phyloP scores from a whole-genome alignment of 2,888 invertebrate species.

The Spicauda simplicius region DNA sequence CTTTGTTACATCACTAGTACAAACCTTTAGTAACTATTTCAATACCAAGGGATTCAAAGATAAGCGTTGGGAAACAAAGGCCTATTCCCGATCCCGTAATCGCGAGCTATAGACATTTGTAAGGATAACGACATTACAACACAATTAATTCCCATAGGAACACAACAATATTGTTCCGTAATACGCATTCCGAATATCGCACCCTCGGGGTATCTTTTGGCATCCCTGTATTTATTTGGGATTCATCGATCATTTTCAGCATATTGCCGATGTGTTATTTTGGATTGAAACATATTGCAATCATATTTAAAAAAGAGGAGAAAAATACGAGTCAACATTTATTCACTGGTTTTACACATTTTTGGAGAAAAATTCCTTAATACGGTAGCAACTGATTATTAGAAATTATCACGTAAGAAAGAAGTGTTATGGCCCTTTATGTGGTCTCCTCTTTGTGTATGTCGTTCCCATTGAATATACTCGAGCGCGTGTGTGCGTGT shows the following conservation, averaged over 20 bases:
- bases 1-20: no score
- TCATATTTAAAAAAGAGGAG: no score
- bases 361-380: no score
- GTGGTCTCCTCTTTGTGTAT: no score
- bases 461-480: no score
- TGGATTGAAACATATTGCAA: background rate
- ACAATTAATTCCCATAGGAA: conserved; percentile 28
- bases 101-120: conserved; percentile 13
- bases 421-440: no score
- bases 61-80: conserved; percentile 2
- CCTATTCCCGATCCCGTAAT: background rate
- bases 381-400: no score
- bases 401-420: no score
- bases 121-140: conserved; percentile 22
- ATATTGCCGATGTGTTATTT: conserved; percentile 6
- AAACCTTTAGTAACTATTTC: conserved; percentile 16
- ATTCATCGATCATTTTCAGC: conserved; percentile 16
- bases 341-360: no score
- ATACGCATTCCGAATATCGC: conserved; percentile 20
- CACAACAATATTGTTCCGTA: conserved; percentile 30
- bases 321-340: no score
- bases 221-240: background rate
- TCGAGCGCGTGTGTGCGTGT: no score
- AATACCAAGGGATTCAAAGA: conserved; percentile 14
- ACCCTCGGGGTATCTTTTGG: conserved; percentile 12